Evolutionary conservation across 2,888 invertebrate species (phyloP).

Genomic region (Melanostoma mellinum): DNA sequence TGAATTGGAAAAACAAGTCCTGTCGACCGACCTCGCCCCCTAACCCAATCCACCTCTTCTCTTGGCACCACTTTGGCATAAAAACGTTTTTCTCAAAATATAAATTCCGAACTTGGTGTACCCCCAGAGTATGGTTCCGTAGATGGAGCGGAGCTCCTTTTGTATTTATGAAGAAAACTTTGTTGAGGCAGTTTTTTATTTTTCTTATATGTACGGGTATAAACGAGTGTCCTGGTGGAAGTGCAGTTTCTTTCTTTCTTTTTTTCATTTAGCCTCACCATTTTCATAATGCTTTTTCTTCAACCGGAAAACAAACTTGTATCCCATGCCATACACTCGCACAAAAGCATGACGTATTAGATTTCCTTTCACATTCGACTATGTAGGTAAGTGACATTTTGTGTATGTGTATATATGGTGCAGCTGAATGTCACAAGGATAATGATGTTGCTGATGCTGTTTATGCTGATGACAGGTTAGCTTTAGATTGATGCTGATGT

Average conservation of each 20-base stretch:
- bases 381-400: background rate
- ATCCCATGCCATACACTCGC: constrained; percentile 54
- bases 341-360: constrained; percentile 65
- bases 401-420: constrained; percentile 1
- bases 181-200: constrained; percentile 10
- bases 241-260: constrained; percentile 1
- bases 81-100: constrained; percentile 51
- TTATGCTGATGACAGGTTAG: constrained; percentile 55
- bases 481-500: constrained; percentile 35
- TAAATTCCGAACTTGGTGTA: constrained; percentile 42
- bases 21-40: constrained; percentile 46
- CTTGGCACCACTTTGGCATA: constrained; percentile 32
- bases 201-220: background rate
- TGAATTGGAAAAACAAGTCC: constrained; percentile 50
- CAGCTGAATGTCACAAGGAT: constrained; percentile 51
- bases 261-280: constrained; percentile 5
- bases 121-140: constrained; percentile 46
- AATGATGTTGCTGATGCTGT: constrained; percentile 47
- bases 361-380: constrained; percentile 53
- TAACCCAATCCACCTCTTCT: constrained; percentile 2
- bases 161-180: constrained; percentile 54
- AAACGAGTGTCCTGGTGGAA: background rate
- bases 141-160: constrained; percentile 48
- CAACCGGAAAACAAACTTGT: constrained; percentile 63
- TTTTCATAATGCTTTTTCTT: constrained; percentile 47